Evolutionary conservation across 2,888 invertebrate genomes (phyloP), one percentile per base, ranked within the genome.

Genomic region (Heliconius ismenius): DNA sequence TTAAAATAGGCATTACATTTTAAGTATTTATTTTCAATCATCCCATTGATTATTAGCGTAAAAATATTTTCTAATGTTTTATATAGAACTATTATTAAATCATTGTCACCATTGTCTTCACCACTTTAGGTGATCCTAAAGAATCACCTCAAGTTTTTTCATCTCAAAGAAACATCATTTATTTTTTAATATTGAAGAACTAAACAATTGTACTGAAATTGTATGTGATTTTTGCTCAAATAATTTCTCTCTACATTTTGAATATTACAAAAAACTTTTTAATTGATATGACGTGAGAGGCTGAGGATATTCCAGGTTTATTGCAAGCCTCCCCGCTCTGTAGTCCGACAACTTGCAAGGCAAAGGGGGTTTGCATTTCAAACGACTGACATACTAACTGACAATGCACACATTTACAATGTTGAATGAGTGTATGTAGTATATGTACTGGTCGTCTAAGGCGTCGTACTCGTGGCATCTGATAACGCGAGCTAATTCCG

Each of bases 221-320:
- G 24, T 65, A n/a, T 39, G 3, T n/a, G 36, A 10, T 39, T 65
- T n/a, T 43, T 39, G 65, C 13, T 39, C 65, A 67, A 67, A 24
- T 43, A 11, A n/a, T 32, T 36, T 64, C 24, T 64, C 21, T 21
- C 18, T 36, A 11, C 32, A 21, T 64, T 36, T n/a, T 21, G 64
- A 21, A 32, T 64, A 2, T 36, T n/a, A 36, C 32, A 36, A 24
- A 67, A 67, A 39, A 69, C 21, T 28, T 28, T 69, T 28, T 36
- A 58, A 70, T 32, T 58, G 58, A 58, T 58, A 70, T 70, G 70
- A 58, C 70, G 70, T 70, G 58, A 58, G 69, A 24, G 13, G 70
- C 54, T 58, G 36, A 58, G 32, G 58, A 70, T 58, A 18, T 70
- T 70, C n/a, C 70, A 70, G 70, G 70, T 70, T 2, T 70, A 32